Evolutionary conservation across 2,888 invertebrate species (phyloP).

Genomic region (Polylopha cassiicola): DNA sequence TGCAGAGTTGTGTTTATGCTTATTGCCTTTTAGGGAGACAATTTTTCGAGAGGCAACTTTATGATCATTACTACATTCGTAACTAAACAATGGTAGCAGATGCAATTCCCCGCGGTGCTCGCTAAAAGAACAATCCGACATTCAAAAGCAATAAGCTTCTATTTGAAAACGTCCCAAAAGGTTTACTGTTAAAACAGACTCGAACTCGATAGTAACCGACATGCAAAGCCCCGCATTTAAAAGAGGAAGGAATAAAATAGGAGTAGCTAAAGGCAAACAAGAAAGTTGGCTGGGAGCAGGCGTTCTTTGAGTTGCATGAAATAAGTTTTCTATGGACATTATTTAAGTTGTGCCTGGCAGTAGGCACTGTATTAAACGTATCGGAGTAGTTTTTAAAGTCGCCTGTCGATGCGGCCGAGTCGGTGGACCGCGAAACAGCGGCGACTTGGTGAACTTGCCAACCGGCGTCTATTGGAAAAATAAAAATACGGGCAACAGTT

Average conservation of each 20-base stretch:
- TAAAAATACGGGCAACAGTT: slow-evolving; percentile 69
- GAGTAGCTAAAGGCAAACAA: slow-evolving; percentile 54
- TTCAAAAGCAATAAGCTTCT: slow-evolving; percentile 58
- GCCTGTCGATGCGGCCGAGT: slow-evolving; percentile 48
- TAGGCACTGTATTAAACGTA: slow-evolving; percentile 63
- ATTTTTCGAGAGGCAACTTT: slow-evolving; percentile 36
- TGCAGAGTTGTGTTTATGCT: slow-evolving; percentile 55
- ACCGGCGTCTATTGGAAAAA: slow-evolving; percentile 60
- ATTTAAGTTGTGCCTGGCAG: slow-evolving; percentile 61
- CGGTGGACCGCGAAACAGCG: slow-evolving; percentile 62
- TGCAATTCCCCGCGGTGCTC: slow-evolving; percentile 34
- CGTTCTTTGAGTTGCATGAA: slow-evolving; percentile 49
- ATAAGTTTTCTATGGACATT: slow-evolving; percentile 66
- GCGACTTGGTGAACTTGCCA: slow-evolving; percentile 59
- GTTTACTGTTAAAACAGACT: slow-evolving; percentile 57
- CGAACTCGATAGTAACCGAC: slow-evolving; percentile 54
- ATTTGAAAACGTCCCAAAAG: slow-evolving; percentile 57
- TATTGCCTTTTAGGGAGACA: slow-evolving; percentile 53
- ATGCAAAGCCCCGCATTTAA: slow-evolving; percentile 62
- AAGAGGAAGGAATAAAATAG: slow-evolving; percentile 58
- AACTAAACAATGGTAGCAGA: slow-evolving; percentile 40
- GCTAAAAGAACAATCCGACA: slow-evolving; percentile 54
- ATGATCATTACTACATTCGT: slow-evolving; percentile 46
- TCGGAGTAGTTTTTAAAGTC: slow-evolving; percentile 65
- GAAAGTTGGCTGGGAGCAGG: slow-evolving; percentile 54